phyloP scores from a whole-genome alignment of 2,797 vertebrate genomes.

The Neomorphus geoffroyi region DNA sequence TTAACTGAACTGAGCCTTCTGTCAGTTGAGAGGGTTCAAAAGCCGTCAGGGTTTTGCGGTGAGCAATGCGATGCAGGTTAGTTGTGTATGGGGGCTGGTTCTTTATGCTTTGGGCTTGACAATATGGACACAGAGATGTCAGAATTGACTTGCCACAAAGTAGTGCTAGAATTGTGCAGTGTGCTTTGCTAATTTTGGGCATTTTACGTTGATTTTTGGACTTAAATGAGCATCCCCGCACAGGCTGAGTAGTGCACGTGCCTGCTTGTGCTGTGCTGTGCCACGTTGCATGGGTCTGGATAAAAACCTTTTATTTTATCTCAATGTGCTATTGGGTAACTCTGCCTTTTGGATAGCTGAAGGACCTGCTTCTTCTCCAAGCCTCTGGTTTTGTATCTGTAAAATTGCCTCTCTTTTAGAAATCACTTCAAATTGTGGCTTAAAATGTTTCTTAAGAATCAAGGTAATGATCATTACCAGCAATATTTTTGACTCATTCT shows the following conservation, averaged over 20 bases:
- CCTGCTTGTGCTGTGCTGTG: neutral
- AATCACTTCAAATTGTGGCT: neutral
- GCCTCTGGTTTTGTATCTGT: neutral
- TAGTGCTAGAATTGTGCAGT: neutral
- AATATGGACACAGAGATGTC: neutral
- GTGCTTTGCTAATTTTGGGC: neutral
- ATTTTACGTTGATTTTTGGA: neutral
- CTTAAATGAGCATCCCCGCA: neutral
- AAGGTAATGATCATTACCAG: neutral
- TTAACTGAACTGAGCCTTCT: neutral
- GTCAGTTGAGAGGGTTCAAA: neutral
- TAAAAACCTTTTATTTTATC: neutral
- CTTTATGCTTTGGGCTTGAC: neutral
- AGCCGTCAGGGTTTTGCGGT: neutral
- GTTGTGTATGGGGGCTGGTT: neutral
- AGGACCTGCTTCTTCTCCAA: neutral
- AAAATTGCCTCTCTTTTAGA: neutral
- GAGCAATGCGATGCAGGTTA: neutral
- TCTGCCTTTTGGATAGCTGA: neutral
- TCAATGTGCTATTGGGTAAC: neutral
- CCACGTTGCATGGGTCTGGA: neutral
- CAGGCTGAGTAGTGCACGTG: neutral
- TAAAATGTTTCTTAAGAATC: neutral
- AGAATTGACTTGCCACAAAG: neutral
- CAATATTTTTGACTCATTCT: neutral